Evolutionary conservation across 2,797 vertebrate species (phyloP).

Genomic region (Sparus aurata): DNA sequence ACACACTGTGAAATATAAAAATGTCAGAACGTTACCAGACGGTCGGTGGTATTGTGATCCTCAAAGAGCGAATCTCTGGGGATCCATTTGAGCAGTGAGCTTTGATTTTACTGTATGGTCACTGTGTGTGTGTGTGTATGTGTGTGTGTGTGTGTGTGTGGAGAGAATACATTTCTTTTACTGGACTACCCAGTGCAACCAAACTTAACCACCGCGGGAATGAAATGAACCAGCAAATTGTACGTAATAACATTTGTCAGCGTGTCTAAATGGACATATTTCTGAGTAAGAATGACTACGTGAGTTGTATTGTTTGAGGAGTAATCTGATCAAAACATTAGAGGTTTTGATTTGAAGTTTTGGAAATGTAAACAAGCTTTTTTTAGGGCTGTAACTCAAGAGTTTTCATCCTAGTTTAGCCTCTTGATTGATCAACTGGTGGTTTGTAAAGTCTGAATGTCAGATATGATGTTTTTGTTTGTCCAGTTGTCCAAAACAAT

Average conservation of each 20-base stretch:
- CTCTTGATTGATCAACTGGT: too few relatives aligned
- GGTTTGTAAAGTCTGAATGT: too few relatives aligned
- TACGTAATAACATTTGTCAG: neutral
- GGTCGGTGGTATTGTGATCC: conserved; percentile 41
- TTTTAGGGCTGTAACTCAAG: neutral
- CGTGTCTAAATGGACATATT: neutral
- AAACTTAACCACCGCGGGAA: neutral
- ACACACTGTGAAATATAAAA: conserved; percentile 29
- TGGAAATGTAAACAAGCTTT: too few relatives aligned
- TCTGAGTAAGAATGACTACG: too few relatives aligned
- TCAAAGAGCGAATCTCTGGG: conserved; percentile 41
- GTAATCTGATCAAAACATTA: neutral
- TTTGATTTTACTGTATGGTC: conserved; percentile 19
- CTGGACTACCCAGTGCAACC: neutral
- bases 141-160: conserved; percentile 11
- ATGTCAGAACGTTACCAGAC: conserved; percentile 15
- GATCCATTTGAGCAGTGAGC: conserved; percentile 24
- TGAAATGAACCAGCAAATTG: neutral
- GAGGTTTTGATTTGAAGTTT: too few relatives aligned
- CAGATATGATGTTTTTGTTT: neutral
- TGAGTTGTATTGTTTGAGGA: neutral
- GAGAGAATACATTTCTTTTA: conserved; percentile 19
- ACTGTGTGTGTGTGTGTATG: neutral
- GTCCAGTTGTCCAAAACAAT: neutral
- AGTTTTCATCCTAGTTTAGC: too few relatives aligned